Percentiles rank a stretch among this genome's conserved stretches.
These are phyloP conservation scores for Gari tellinella DNA, from an alignment of 2,888 invertebrate genomes.

Conservation along the genomic window DNA sequence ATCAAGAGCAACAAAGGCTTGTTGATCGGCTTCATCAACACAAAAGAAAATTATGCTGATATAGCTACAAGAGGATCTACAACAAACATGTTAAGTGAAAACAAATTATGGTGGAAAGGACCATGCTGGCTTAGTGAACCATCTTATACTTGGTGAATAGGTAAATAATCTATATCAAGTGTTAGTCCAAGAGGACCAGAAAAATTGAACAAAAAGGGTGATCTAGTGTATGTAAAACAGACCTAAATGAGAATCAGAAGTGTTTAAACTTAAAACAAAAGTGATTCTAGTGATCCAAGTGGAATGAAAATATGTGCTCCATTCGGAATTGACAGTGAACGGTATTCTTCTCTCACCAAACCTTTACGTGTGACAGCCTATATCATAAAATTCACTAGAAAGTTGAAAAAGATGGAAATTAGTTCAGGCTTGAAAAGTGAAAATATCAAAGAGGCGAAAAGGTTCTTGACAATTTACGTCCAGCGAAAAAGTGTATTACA, in stretches of 20 bases:
- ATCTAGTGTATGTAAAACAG: not conserved
- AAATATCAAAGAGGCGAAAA: constrained; percentile 2
- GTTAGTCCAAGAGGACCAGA: no score
- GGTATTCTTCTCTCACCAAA: constrained; percentile 14
- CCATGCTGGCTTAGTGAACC: constrained; percentile 1
- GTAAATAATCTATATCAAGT: no score
- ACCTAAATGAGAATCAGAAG: not conserved
- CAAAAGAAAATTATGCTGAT: constrained; percentile 30
- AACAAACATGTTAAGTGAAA: not conserved
- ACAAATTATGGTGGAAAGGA: constrained; percentile 24
- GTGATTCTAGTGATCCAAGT: not conserved
- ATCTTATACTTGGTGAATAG: no score
- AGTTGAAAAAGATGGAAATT: not conserved
- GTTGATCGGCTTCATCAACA: not conserved
- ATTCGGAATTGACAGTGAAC: constrained; percentile 5
- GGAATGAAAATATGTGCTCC: not conserved
- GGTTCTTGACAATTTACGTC: constrained; percentile 9
- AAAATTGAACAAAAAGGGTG: no score
- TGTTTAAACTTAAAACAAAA: not conserved
- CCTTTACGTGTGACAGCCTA: constrained; percentile 7
- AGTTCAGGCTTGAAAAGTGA: not conserved
- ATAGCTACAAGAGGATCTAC: constrained; percentile 3
- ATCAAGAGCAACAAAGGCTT: constrained; percentile 4
- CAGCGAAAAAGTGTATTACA: constrained; percentile 1
- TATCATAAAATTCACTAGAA: not conserved